These are phyloP conservation scores for Phenganax subtilis DNA, from an alignment of 92 coral and sea anemone species.

Conservation along the genomic window DNA sequence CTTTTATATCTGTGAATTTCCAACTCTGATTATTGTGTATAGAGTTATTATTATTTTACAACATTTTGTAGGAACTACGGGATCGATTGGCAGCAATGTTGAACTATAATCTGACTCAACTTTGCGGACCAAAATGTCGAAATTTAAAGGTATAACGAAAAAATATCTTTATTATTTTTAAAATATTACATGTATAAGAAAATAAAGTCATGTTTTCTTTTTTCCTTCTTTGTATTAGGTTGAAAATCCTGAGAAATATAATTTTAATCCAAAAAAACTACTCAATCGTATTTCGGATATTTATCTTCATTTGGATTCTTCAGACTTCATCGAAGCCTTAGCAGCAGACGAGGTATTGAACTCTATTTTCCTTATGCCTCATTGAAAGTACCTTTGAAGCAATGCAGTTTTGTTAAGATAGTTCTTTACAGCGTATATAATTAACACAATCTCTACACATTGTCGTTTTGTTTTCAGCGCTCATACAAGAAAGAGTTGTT, in stretches of 20 bases:
- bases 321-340: slow-evolving; percentile 78
- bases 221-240: slow-evolving; percentile 50
- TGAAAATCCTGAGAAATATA: slow-evolving; percentile 90
- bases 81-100: slow-evolving; percentile 96
- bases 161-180: not conserved
- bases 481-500: slow-evolving; percentile 84
- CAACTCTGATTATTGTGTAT: not conserved
- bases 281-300: slow-evolving; percentile 82
- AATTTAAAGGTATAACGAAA: slow-evolving; percentile 65
- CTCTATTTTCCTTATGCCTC: not conserved
- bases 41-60: not conserved
- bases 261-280: slow-evolving; percentile 86
- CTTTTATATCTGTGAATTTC: too few species aligned
- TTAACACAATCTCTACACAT: not conserved
- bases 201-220: not conserved
- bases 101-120: slow-evolving; percentile 82
- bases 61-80: slow-evolving; percentile 65
- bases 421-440: too few species aligned
- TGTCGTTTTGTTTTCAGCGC: slow-evolving; percentile 55
- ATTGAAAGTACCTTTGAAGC: not conserved
- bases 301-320: slow-evolving; percentile 80
- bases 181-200: not conserved
- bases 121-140: slow-evolving; percentile 93
- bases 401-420: not conserved
- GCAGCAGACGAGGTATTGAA: slow-evolving; percentile 81